phyloP scores from a whole-genome alignment of 2,113 vertebrate species.

The Caranx ignobilis region DNA sequence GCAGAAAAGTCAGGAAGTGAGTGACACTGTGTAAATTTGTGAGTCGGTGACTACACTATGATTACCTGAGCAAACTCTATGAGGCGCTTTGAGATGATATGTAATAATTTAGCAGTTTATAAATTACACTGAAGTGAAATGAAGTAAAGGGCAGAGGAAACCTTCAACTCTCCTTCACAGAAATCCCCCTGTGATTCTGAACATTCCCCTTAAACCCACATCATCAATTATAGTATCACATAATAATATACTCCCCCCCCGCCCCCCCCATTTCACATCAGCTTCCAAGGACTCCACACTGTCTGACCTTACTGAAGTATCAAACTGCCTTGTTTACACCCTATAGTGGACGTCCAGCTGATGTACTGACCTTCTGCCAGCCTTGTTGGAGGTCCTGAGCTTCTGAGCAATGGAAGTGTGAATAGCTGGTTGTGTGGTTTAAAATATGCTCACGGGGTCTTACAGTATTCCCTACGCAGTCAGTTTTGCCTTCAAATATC shows the following conservation, averaged over 20 bases:
- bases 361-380: slow-evolving; percentile 50
- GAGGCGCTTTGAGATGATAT: background rate
- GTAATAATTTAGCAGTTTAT: background rate
- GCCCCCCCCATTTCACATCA: slow-evolving; percentile 1
- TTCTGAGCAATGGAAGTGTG: background rate
- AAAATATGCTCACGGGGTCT: background rate
- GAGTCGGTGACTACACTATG: background rate
- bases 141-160: background rate
- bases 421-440: background rate
- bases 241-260: too few species aligned
- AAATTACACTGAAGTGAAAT: too few species aligned
- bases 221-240: background rate
- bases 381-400: slow-evolving; percentile 22
- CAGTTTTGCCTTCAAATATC: background rate
- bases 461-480: background rate
- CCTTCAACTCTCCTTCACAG: background rate
- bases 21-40: background rate
- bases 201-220: background rate
- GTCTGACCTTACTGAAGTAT: slow-evolving; percentile 42
- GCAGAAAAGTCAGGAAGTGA: slow-evolving; percentile 25
- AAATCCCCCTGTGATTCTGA: slow-evolving; percentile 3
- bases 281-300: background rate
- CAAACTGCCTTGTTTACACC: slow-evolving; percentile 7
- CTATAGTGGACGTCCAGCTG: slow-evolving; percentile 30
- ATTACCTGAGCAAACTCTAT: too few species aligned